Evolutionary conservation across 1,140 invertebrate genomes (phyloP).

Genomic region (Aphelenchoides fujianensis): DNA sequence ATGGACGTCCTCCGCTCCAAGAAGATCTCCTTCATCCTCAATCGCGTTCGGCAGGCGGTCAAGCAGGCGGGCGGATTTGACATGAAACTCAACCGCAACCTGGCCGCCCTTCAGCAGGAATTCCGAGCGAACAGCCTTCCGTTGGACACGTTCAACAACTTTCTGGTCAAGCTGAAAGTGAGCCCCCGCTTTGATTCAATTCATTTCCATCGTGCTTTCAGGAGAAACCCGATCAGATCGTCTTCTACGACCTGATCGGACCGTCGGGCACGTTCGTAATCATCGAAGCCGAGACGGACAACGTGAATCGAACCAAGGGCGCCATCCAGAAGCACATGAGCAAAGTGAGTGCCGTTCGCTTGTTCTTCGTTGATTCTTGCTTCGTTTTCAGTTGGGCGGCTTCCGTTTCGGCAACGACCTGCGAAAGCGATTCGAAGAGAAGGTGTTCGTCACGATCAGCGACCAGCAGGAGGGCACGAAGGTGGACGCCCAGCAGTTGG

Average conservation of each 20-base stretch:
- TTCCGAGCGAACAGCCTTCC: slow-evolving; percentile 44
- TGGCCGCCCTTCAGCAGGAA: slow-evolving; percentile 49
- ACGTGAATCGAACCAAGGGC: slow-evolving; percentile 29
- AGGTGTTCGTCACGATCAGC: slow-evolving; percentile 43
- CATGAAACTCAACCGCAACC: slow-evolving; percentile 43
- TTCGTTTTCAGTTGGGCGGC: slow-evolving; percentile 40
- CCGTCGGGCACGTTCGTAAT: slow-evolving; percentile 53
- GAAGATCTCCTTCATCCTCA: slow-evolving; percentile 38
- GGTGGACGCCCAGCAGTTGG: slow-evolving; percentile 46
- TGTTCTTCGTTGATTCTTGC: slow-evolving; percentile 21
- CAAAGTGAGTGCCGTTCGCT: slow-evolving; percentile 31
- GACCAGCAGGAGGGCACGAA: slow-evolving; percentile 26
- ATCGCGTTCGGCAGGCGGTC: slow-evolving; percentile 34
- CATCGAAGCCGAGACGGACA: slow-evolving; percentile 49
- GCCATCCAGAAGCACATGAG: slow-evolving; percentile 48
- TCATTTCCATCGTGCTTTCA: slow-evolving; percentile 33
- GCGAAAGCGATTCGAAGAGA: slow-evolving; percentile 48
- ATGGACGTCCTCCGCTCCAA: slow-evolving; percentile 45
- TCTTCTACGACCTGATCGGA: slow-evolving; percentile 49
- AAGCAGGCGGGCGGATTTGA: slow-evolving; percentile 49
- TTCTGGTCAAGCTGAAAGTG: slow-evolving; percentile 50
- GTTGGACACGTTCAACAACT: slow-evolving; percentile 56
- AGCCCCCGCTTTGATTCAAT: background rate
- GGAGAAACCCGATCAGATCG: slow-evolving; percentile 49
- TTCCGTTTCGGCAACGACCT: slow-evolving; percentile 42